Base-by-base conservation (phyloP, 2,797 vertebrate species). In the Danio kyathit region DNA sequence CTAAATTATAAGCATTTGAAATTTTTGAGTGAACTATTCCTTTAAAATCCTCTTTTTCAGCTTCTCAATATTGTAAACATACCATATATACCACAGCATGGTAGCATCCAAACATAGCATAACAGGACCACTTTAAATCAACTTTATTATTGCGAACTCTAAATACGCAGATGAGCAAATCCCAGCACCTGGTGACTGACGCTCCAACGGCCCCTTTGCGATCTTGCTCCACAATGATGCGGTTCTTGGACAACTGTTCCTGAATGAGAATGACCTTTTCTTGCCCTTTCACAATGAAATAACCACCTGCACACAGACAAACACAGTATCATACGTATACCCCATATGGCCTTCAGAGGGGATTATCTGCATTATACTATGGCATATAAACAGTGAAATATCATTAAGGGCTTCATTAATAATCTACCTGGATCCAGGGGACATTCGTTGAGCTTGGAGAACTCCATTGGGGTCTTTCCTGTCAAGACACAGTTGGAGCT, bases 191-290 rank as follows among this genome's bases (percentile, higher is more conserved):
- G 90, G 98, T 99, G 51, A 99, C 98, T 0, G 98, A 99, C n/a
- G 97, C 98, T 0, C 97, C 98, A 0, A 99, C 98, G 0, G 96
- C 91, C 8, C 98, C 97, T 89, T 99, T 99, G 87, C 97, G 94
- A 87, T 99, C 98, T 56, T 97, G 96, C 79, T 99, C 98, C 90
- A 99, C 98, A 63, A 99, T 99, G 82, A 99, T 99, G 82, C 98
- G 95, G 91, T 99, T 99, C 93, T 99, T 99, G 5, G 98, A 99
- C 70, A 99, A 93, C 90, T 99, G 98, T 79, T 99, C 98, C 88
- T 99, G 98, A 91, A 99, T 99, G 72, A 99, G 95, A 91, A 99
- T 99, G 0, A 99, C 98, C 86, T 99, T 99, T 87, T 99, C 98
- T 51, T 98, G 97, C 80, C 98, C 98, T 92, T 99, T 99, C 11